These are phyloP conservation scores for Dorcus parallelipipedus DNA, from an alignment of 2,888 invertebrate genomes.

Conservation along the genomic window DNA sequence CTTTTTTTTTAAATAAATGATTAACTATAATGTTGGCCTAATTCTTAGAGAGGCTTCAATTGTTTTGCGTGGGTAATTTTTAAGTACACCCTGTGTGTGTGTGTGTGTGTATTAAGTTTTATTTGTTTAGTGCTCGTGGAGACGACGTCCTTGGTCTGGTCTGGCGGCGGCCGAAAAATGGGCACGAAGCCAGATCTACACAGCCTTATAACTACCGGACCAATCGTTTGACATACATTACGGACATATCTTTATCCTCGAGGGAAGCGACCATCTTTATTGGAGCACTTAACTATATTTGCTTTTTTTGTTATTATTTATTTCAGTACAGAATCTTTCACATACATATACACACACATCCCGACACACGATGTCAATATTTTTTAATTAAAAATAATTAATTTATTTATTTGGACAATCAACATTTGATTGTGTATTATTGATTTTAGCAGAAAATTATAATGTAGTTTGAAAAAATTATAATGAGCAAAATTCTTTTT, in stretches of 20 bases:
- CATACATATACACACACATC: background rate
- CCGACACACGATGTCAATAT: too few relatives aligned
- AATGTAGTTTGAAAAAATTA: too few relatives aligned
- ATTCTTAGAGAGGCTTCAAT: too few relatives aligned
- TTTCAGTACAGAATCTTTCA: conserved; percentile 6
- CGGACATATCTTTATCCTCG: conserved; percentile 21
- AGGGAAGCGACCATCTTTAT: conserved; percentile 24
- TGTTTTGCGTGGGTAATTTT: too few relatives aligned
- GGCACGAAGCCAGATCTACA: conserved; percentile 30
- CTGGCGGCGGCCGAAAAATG: conserved; percentile 28
- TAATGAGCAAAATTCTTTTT: too few relatives aligned
- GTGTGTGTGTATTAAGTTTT: conserved; percentile 21
- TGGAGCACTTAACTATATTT: conserved; percentile 22
- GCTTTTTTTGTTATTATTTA: conserved; percentile 11
- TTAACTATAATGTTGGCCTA: too few relatives aligned
- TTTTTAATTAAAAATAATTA: too few relatives aligned
- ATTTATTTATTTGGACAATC: too few relatives aligned
- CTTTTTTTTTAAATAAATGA: too few relatives aligned
- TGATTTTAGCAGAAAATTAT: too few relatives aligned
- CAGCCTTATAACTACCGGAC: conserved; percentile 28
- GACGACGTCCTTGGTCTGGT: conserved; percentile 24
- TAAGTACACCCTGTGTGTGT: conserved; percentile 15
- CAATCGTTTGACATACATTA: conserved; percentile 31
- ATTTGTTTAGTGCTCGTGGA: conserved; percentile 25
- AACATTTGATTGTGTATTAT: too few relatives aligned